Evolutionary conservation across 2,888 invertebrate genomes (phyloP).

Genomic region (Ichneumon xanthorius): DNA sequence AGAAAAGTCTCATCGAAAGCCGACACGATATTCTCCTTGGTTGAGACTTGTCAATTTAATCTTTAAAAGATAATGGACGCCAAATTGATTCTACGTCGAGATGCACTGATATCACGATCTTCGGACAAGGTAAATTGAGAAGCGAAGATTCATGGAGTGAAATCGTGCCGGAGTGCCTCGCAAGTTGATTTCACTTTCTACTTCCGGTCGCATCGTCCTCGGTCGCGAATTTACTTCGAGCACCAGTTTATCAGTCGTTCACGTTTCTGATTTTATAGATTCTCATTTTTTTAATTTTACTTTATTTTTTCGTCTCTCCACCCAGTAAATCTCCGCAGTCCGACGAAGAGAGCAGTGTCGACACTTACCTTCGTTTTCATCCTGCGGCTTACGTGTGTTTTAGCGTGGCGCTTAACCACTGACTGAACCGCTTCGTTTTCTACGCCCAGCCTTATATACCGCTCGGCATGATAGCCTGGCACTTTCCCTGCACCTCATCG

Average conservation of each 20-base stretch:
- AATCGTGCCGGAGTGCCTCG: constrained; percentile 33
- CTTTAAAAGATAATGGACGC: not conserved
- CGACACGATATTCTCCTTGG: too few relatives aligned
- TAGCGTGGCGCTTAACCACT: constrained; percentile 82
- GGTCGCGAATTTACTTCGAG: constrained; percentile 32
- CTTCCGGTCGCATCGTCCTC: constrained; percentile 47
- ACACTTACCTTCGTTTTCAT: constrained; percentile 83
- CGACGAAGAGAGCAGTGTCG: constrained; percentile 14
- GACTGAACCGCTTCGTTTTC: constrained; percentile 83
- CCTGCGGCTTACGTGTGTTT: constrained; percentile 80
- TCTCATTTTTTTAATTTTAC: not conserved
- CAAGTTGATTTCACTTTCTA: constrained; percentile 63
- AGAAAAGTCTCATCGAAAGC: not conserved
- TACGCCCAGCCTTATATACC: constrained; percentile 82
- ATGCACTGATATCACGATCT: constrained; percentile 37
- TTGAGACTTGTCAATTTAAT: too few relatives aligned
- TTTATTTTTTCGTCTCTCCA: constrained; percentile 2
- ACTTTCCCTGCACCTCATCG: constrained; percentile 83
- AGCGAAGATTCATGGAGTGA: constrained; percentile 42
- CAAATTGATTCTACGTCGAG: not conserved
- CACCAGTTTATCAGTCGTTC: constrained; percentile 26
- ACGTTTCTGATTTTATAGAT: constrained; percentile 46
- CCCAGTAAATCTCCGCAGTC: constrained; percentile 15
- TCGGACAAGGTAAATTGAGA: not conserved
- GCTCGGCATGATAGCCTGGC: constrained; percentile 80